A percentile compares a stretch with the other conserved stretches of the same genome.
These are phyloP conservation scores for Octonoba sinensis DNA, from an alignment of 2,888 invertebrate species.

Conservation along the genomic window DNA sequence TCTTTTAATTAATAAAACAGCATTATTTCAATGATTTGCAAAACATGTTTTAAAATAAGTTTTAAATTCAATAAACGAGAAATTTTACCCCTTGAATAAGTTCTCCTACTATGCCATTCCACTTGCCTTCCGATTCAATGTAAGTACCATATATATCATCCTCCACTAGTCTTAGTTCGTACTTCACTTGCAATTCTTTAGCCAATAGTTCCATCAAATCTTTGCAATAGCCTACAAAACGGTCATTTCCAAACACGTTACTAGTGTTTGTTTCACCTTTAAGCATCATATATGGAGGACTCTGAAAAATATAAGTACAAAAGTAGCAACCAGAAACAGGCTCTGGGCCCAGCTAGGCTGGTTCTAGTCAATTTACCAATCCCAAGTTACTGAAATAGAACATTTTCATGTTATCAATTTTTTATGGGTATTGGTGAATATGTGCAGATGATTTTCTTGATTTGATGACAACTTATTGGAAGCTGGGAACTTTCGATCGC, in stretches of 20 bases:
- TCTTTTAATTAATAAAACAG: too few species aligned
- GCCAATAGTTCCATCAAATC: constrained; percentile 50
- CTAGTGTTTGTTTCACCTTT: constrained; percentile 20
- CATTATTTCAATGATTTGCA: too few species aligned
- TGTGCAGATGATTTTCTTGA: too few species aligned
- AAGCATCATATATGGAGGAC: constrained; percentile 50
- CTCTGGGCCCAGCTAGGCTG: too few species aligned
- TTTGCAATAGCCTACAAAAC: constrained; percentile 49
- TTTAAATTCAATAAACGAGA: neutral
- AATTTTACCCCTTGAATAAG: constrained; percentile 49
- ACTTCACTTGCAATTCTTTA: constrained; percentile 32
- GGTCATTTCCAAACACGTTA: constrained; percentile 16
- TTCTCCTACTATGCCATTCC: constrained; percentile 60
- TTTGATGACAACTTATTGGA: too few species aligned
- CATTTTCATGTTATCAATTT: too few species aligned
- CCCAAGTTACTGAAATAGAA: too few species aligned
- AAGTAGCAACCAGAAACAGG: neutral
- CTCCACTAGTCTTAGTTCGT: constrained; percentile 23
- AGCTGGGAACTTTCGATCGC: too few species aligned
- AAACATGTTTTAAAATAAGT: too few species aligned
- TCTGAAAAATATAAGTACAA: constrained; percentile 25
- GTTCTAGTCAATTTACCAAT: too few species aligned
- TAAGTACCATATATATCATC: constrained; percentile 32
- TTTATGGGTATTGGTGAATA: too few species aligned
- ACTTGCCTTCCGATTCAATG: constrained; percentile 28